Base-by-base conservation (phyloP, 2,888 invertebrate species). In the Clistopyga incitator region DNA sequence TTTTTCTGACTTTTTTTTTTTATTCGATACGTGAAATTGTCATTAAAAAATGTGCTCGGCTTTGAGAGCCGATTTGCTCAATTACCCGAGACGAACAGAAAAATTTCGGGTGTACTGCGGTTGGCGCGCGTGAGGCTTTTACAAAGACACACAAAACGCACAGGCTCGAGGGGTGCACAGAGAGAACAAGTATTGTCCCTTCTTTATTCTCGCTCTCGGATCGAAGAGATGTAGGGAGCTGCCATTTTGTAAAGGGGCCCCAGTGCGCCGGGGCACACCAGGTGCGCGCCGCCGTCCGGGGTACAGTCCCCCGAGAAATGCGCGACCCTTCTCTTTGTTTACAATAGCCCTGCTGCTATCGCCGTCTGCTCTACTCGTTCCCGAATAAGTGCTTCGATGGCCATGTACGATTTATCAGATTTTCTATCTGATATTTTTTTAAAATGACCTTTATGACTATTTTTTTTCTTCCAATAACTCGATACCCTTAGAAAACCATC, bases 291-390 rank as follows among this genome's bases (percentile, higher is more conserved):
- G 88, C 88, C 47, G 80, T 68, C 65, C 90, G 86, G 90, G 88
- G 91, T 92, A 92, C 92, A 92, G 92, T 92, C 91, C 89, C 89
- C 87, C 88, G 88, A 90, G 90, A 92, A 93, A 92, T 86, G 87
- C 47, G 81, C 84, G 86, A 85, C 86, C 87, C 87, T 85, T 83
- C 86, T 89, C 91, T 92, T 91, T 90, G 90, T 91, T 92, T 88
- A 87, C 82, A 72, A 82, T 76, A 54, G 80, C 70, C 79, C 85
- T 74, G 76, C 70, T 75, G 45, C 71, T 52, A 56, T 75, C 34
- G 68, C 71, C 56, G 59, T 56, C 56, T 72, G 56, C 45, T n/a
- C n/a, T 29, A 4, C 23, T 29, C 71, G 45, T 6, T 45, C 10
- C 45, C 56, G n/a, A 45, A 42, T 42, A 56, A 25, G 38, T 6